Percentiles rank a stretch among this genome's conserved stretches.
These are phyloP conservation scores for Caenorhabditis panamensis DNA, from an alignment of 2,888 invertebrate species.

Conservation along the genomic window DNA sequence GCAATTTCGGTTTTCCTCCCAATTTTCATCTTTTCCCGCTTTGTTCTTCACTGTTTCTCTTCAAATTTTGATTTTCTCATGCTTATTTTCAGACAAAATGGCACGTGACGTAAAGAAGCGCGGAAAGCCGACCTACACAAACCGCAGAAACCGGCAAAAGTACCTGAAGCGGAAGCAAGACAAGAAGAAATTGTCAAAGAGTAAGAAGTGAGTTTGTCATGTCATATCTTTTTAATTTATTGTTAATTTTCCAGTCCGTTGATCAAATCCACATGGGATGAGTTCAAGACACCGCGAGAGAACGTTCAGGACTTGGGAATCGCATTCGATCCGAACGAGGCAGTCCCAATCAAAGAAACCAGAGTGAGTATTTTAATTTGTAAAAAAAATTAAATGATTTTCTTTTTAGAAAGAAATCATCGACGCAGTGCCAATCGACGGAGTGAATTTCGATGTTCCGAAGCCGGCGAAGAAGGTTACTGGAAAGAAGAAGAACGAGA, in stretches of 20 bases:
- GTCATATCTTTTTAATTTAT: background rate
- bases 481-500: constrained; percentile 51
- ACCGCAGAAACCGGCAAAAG: constrained; percentile 52
- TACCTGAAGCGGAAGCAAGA: constrained; percentile 52
- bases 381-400: no score
- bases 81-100: constrained; percentile 56
- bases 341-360: constrained; percentile 60
- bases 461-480: constrained; percentile 50
- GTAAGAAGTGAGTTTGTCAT: constrained; percentile 42
- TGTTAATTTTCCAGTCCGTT: constrained; percentile 56
- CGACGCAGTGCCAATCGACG: constrained; percentile 65
- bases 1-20: constrained; percentile 10
- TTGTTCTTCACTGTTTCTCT: constrained; percentile 14
- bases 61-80: background rate
- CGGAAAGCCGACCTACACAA: constrained; percentile 55
- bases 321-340: constrained; percentile 71
- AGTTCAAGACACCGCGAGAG: constrained; percentile 59
- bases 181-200: constrained; percentile 57
- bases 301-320: constrained; percentile 72
- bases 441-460: constrained; percentile 44
- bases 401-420: constrained; percentile 62
- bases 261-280: constrained; percentile 71
- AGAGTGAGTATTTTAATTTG: constrained; percentile 62
- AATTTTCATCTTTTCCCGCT: constrained; percentile 21
- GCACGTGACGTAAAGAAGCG: constrained; percentile 65